Base-by-base conservation (phyloP, 2,113 vertebrate genomes). In the Labeo catla region DNA sequence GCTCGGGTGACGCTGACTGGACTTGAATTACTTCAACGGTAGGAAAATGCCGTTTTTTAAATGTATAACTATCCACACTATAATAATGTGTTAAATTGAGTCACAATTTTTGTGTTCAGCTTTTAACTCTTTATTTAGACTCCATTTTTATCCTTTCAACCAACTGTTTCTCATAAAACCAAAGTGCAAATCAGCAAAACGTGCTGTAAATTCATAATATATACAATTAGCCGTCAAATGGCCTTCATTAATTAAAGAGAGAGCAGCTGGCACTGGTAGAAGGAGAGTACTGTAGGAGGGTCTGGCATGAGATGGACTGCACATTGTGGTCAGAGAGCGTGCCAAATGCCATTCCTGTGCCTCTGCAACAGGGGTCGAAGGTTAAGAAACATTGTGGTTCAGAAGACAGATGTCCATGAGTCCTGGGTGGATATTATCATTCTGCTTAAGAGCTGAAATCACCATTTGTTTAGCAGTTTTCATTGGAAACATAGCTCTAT, bases 231-330 rank as follows among this genome's bases (percentile, higher is more conserved):
- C 96, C 94, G 95, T 96, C 88, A 94, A 93, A 83, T 84, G 87
- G 91, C 87, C 90, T 92, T 50, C 49, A 81, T 92, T 93, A 92
- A 92, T 90, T 86, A 91, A 91, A 90, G 90, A 86, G 89, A 92
- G 93, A 88, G 95, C 95, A 94, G 95, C 95, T 95, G 92, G 91
- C 94, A 89, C 95, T 97, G 95, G 97, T 94, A 94, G 94, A 95
- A 95, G 93, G 92, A 94, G 93, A 95, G 95, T 96, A 95, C 97
- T 97, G 96, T 96, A 94, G 96, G 94, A 95, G 93, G 91, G 94
- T 95, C 95, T 95, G 94, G 93, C 93, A 81, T 93, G 92, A 39
- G 28, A 43, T 43, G 72, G 50, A 93, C 94, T 23, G 88, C 57
- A 49, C 57, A 45, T 85, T 86, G 72, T 72, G 43, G 74, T 79